These are phyloP conservation scores for Mionectes olivaceus DNA, from an alignment of 2,797 vertebrate genomes.

Conservation along the genomic window DNA sequence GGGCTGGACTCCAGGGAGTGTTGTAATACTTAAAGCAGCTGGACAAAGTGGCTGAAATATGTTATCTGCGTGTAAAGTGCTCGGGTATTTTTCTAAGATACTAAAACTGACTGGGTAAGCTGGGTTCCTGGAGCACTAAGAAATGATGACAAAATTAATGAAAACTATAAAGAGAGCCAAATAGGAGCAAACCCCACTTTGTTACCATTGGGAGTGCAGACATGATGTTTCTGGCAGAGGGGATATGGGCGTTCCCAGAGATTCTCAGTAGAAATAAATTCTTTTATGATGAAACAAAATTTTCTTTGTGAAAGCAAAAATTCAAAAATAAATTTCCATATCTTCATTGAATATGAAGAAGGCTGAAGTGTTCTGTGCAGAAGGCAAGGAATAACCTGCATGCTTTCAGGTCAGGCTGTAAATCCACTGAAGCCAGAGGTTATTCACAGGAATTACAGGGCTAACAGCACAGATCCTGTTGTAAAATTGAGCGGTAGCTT, in stretches of 20 bases:
- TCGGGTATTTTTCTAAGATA: background rate
- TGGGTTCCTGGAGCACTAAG: background rate
- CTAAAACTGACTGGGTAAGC: background rate
- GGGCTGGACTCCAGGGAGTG: background rate
- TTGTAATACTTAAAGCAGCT: background rate
- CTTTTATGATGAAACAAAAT: background rate
- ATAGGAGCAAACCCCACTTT: background rate
- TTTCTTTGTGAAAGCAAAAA: background rate
- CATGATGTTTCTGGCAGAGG: background rate
- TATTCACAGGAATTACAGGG: background rate
- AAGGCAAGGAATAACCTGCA: background rate
- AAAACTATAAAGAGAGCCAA: background rate
- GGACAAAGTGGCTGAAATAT: background rate
- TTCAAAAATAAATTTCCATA: background rate
- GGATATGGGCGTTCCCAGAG: background rate
- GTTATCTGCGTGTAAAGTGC: background rate
- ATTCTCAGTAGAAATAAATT: background rate
- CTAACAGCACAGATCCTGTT: background rate
- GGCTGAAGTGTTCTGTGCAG: background rate
- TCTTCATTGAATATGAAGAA: background rate
- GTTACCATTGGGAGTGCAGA: background rate
- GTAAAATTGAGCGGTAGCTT: slow-evolving; percentile 35
- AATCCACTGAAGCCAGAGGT: background rate
- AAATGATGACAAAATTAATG: background rate
- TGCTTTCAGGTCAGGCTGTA: background rate